Evolutionary conservation across 1,140 invertebrate genomes (phyloP).

Genomic region (Cheumatopsyche charites): DNA sequence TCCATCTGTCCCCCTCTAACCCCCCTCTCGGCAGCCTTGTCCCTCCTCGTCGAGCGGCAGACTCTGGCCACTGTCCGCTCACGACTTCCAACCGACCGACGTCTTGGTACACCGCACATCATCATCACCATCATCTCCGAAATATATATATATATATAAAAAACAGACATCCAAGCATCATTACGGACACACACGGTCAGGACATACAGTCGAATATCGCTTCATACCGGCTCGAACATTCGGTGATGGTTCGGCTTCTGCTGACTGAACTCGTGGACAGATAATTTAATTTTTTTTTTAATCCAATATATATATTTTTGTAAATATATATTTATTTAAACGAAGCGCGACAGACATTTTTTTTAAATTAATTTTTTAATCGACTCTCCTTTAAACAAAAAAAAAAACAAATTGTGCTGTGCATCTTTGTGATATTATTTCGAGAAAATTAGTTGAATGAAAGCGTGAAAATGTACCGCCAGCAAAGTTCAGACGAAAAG

Average conservation of each 20-base stretch:
- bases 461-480: constrained; percentile 45
- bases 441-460: neutral
- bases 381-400: constrained; percentile 12
- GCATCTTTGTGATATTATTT: constrained; percentile 31
- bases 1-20: neutral
- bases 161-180: constrained; percentile 51
- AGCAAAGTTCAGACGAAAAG: constrained; percentile 42
- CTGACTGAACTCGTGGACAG: constrained; percentile 61
- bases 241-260: constrained; percentile 83
- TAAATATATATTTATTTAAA: constrained; percentile 39
- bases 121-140: constrained; percentile 41
- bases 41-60: constrained; percentile 33
- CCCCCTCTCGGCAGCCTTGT: too few relatives aligned
- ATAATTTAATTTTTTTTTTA: constrained; percentile 19
- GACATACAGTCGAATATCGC: too few relatives aligned
- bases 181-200: too few relatives aligned
- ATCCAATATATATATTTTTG: too few relatives aligned
- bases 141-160: too few relatives aligned
- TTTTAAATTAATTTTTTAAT: constrained; percentile 41
- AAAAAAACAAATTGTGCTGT: neutral
- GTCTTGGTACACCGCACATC: constrained; percentile 72
- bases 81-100: constrained; percentile 87
- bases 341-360: constrained; percentile 33
- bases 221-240: too few relatives aligned
- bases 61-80: constrained; percentile 69